Evolutionary conservation across 2,113 vertebrate genomes (phyloP).

Genomic region (Sceloporus tristichus): DNA sequence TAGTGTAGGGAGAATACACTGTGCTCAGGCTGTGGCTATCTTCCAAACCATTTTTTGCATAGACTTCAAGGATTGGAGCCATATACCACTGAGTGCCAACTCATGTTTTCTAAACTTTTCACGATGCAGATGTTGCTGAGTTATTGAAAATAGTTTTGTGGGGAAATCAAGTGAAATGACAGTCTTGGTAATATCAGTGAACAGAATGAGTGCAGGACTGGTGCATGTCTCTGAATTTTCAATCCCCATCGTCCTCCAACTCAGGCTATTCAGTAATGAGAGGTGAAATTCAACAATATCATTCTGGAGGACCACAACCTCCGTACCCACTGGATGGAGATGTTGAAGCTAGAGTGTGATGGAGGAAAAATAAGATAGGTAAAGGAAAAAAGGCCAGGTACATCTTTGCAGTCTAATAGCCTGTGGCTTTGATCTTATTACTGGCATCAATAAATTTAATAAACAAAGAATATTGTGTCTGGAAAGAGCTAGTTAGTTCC

Average conservation of each 20-base stretch:
- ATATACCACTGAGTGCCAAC: background rate
- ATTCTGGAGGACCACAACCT: background rate
- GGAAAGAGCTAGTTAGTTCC: background rate
- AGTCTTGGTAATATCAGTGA: too few relatives aligned
- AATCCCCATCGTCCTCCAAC: background rate
- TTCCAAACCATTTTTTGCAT: background rate
- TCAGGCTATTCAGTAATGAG: background rate
- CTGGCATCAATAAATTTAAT: background rate
- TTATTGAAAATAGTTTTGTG: background rate
- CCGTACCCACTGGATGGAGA: background rate
- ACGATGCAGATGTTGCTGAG: background rate
- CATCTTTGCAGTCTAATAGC: background rate
- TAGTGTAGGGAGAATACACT: background rate
- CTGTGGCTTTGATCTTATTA: background rate
- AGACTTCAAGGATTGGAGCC: background rate
- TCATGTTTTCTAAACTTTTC: background rate
- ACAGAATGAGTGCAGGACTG: background rate
- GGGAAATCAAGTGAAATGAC: background rate
- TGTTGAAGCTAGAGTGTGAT: background rate
- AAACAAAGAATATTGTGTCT: background rate
- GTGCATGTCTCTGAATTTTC: background rate
- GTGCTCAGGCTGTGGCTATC: background rate
- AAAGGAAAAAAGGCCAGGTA: background rate
- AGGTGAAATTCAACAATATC: background rate
- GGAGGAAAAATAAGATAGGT: background rate